Conservation (phyloP, 2,888 invertebrate species). For the Agrilus biguttatus region DNA sequence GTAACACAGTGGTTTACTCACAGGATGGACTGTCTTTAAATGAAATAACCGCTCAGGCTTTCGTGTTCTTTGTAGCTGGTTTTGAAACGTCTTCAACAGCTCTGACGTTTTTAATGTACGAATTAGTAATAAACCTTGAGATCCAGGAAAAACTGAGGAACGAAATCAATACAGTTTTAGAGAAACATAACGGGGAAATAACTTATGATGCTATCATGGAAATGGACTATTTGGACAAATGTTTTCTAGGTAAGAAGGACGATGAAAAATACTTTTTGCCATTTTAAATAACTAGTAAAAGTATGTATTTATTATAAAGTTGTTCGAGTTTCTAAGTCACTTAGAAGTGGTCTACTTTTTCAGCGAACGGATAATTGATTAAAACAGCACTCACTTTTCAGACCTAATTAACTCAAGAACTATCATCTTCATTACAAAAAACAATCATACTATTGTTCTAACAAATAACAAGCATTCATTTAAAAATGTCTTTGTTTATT, state of each 20-base stretch:
- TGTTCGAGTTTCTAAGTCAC: too few species aligned
- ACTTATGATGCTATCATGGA: slow-evolving; percentile 33
- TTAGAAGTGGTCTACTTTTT: too few species aligned
- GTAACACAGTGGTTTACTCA: too few species aligned
- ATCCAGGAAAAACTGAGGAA: slow-evolving; percentile 28
- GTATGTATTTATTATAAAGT: too few species aligned
- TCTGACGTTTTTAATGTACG: slow-evolving; percentile 33
- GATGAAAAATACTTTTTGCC: background rate
- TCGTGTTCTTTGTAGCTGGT: slow-evolving; percentile 36
- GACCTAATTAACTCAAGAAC: too few species aligned
- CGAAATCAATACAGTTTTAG: slow-evolving; percentile 28
- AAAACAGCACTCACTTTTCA: too few species aligned
- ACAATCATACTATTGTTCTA: too few species aligned
- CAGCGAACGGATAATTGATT: too few species aligned
- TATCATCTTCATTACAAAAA: too few species aligned
- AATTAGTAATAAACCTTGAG: slow-evolving; percentile 31
- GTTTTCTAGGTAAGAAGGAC: slow-evolving; percentile 17
- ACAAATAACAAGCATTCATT: too few species aligned
- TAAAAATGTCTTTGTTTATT: too few species aligned
- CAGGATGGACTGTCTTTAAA: slow-evolving; percentile 22
- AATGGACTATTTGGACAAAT: slow-evolving; percentile 33
- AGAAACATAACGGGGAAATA: slow-evolving; percentile 25
- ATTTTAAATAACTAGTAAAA: too few species aligned
- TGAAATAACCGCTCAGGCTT: slow-evolving; percentile 34
- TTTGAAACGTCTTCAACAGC: slow-evolving; percentile 35